Evolutionary conservation across 2,113 vertebrate species (phyloP), one percentile per base, ranked within the genome.

Genomic region (Athene cunicularia): DNA sequence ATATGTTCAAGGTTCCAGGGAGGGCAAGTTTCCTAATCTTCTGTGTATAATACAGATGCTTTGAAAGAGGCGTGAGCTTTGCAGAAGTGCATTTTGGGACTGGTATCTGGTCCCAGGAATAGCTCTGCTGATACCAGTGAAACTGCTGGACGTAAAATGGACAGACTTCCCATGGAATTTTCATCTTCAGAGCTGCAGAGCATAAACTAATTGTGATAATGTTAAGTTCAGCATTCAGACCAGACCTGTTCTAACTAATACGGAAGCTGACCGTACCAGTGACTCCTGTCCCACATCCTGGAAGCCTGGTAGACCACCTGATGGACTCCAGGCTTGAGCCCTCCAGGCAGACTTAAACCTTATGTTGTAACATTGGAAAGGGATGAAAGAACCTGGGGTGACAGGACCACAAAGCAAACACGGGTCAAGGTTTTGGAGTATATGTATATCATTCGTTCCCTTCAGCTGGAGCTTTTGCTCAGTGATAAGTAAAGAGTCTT

Each of bases 231-330:
- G 55, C 41, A 32, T 9, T 26, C 49, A 66, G 63, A 28, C 16
- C 72, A 73, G 33, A 53, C 63, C 35, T 68, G 39, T 1, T 2
- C 59, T 80, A 5, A 28, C 47, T 21, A 2, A 6, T 39, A 3
- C 6, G 8, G 75, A 28, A 30, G 49, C 37, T 47, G 47, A 39
- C 15, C n/a, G 4, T 50, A 26, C 3, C 6, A 1, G 14, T 11
- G 39, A 30, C 41, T 90, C 45, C 27, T 59, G 28, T 16, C 32
- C 19, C 58, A 15, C 0, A 0, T 4, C 26, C 47, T 63, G 70
- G n/a, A 62, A 43, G 39, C 19, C 26, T n/a, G 22, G 41, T 12
- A 26, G 68, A 9, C 5, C 24, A 14, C 21, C 33, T 49, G 28
- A 6, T 33, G 64, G 24, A 20, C 39, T 19, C 24, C 39, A 35